phyloP scores from a whole-genome alignment of 2,888 invertebrate genomes.

The Noctua pronuba region DNA sequence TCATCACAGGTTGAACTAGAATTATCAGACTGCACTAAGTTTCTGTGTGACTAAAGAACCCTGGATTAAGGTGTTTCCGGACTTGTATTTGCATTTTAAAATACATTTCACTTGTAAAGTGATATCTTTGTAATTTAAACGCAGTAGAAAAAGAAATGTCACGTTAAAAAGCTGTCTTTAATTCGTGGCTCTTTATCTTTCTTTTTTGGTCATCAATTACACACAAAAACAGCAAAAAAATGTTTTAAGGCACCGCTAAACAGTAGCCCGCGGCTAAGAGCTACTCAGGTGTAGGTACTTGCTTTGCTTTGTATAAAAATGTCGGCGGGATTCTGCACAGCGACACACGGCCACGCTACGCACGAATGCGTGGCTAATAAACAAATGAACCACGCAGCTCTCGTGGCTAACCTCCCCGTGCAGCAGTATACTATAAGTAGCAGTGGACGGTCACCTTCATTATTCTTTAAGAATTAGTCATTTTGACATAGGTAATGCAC shows the following conservation, averaged over 20 bases:
- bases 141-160: slow-evolving; percentile 31
- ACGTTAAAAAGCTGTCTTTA: slow-evolving; percentile 18
- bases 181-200: slow-evolving; percentile 3
- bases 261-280: too few relatives aligned
- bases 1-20: slow-evolving; percentile 31
- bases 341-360: too few relatives aligned
- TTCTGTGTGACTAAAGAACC: slow-evolving; percentile 51
- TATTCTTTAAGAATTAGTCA: too few relatives aligned
- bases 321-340: too few relatives aligned
- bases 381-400: too few relatives aligned
- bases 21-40: slow-evolving; percentile 53
- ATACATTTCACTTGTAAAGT: slow-evolving; percentile 55
- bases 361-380: too few relatives aligned
- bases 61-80: slow-evolving; percentile 57
- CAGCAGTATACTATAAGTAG: too few relatives aligned
- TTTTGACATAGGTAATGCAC: too few relatives aligned
- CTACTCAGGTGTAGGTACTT: background rate
- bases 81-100: slow-evolving; percentile 56
- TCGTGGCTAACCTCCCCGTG: too few relatives aligned
- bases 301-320: background rate
- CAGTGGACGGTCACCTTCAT: too few relatives aligned
- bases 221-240: background rate
- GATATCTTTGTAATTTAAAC: slow-evolving; percentile 64
- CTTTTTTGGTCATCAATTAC: background rate
- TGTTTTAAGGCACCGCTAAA: background rate